Evolutionary conservation across 2,797 vertebrate species (phyloP), one percentile per base, ranked within the genome.

Genomic region (Danio kyathit): DNA sequence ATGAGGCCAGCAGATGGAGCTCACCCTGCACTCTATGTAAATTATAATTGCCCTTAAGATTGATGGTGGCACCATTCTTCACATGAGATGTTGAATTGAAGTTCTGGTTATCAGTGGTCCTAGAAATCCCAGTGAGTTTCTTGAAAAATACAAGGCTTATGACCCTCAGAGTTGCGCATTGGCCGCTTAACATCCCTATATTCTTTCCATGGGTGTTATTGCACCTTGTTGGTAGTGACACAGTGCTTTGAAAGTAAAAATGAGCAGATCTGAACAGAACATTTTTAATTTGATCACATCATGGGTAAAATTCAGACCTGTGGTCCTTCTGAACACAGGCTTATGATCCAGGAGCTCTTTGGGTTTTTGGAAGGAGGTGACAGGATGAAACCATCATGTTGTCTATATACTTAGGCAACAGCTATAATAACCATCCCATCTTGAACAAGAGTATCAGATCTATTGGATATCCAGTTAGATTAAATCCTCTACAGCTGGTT

Each of bases 1-100:
- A 13, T 51, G 16, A 63, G 21, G 21, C 73, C 59, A 63, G 73
- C 29, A 75, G 59, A 51, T 74, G 73, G 73, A 41, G 59, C 59
- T 14, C 21, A 64, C 16, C 11, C 29, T 75, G 57, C n/a, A 38
- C 16, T 49, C 11, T 52, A n/a, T 60, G 12, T 57, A 38, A 12
- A 1, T 21, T 49, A 3, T 40, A 40, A 54, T 52, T 12, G 29
- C 41, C 17, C 9, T 21, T 14, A 57, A 44, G 13, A 73, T 40
- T 21, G n/a, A 46, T 10, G 1, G 13, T 0, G 12, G 3, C 41
- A 59, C 14, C 5, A n/a, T 73, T 16, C 5, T 72, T 44, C 40
- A 11, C 9, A 17, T 44, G 3, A 44, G 3, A 21, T 21, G 11
- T 73, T 29, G 5, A 59, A 46, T 21, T 6, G 0, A 72, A 21